Base-by-base conservation (phyloP, 2,113 vertebrate genomes). In the Lates calcarifer region DNA sequence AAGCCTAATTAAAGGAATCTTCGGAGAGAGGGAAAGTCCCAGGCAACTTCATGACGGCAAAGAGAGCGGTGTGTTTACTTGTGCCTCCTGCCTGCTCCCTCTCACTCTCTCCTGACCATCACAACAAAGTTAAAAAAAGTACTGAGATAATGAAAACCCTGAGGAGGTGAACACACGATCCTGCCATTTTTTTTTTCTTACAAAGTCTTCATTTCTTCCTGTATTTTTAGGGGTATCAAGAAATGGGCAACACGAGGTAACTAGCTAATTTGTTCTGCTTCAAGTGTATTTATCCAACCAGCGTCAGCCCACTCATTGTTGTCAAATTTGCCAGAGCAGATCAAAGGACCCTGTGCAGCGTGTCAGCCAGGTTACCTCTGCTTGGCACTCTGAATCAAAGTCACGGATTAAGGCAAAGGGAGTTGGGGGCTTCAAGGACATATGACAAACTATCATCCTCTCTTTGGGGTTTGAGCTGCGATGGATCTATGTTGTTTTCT, bases 1-100 rank as follows among this genome's bases (percentile, higher is more conserved):
- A 91, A 79, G 86, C 74, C 89, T 93, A 91, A 95, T 94, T 94
- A 93, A 93, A 93, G 83, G 78, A 90, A 86, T 86, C 92, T 92
- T 89, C 79, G 65, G 90, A 87, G 84, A 85, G 83, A 87, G 41
- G 65, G 65, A 74, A 88, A 74, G 89, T 87, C 87, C 84, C 51
- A 26, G 85, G 79, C 75, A 88, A 79, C 85, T 87, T 89, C 88
- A 73, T 66, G 74, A 84, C 62, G 76, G 84, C 74, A 76, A 41
- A 79, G 74, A 49, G 28, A 90, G 81, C 22, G 20, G 1, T 65
- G 61, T 82, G 75, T 92, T 87, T 88, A 82, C 77, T 91, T 31
- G 28, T 58, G 31, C 79, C 72, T 74, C 74, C 66, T 12, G 60
- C 45, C 53, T 51, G 61, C 49, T 81, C 65, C 60, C n/a, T 31